Base-by-base conservation (phyloP, 2,888 invertebrate species). In the Drosophila hamatofila region DNA sequence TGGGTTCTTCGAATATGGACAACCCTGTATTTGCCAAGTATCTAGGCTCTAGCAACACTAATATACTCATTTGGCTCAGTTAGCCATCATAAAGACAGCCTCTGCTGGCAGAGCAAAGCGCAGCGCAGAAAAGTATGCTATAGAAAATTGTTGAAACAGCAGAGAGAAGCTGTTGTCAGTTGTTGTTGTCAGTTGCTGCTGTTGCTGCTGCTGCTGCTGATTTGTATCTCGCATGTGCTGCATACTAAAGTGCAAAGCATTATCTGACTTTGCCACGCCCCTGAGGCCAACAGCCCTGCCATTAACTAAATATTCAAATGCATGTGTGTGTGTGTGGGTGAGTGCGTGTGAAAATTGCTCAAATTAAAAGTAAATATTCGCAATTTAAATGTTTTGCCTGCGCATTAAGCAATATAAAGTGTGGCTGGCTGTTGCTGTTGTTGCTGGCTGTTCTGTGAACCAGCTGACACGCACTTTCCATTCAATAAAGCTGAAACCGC, bases 391-490 rank as follows among this genome's bases (percentile, higher is more conserved):
- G 72, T 66, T 80, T 64, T 58, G 56, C 65, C 67, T 55, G 54
- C 64, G 49, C 81, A 80, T 83, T 77, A 83, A 74, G 83, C 71
- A 61, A 62, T 83, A 71, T 86, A 86, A 74, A 86, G 33, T 65
- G 64, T 55, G 48, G 52, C 55, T 25, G 46, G 64, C 30, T 52
- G 41, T 21, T 62, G 35, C 30, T 54, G 30, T 3, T 63, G 49
- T 12, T 46, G 12, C 21, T 56, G 33, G 51, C 30, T 30, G 54
- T 9, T n/a, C 54, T 37, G 57, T 55, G 54, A 52, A 11, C 62
- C 62, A 51, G 54, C 71, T 63, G 78, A 83, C 87, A 86, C 84
- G 81, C 89, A 81, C 72, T 80, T 76, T 72, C 65, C 86, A 89
- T 80, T 78, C 86, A 85, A 85, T 85, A 79, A 86, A 83, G 75